Base-by-base conservation (phyloP, 2,797 vertebrate species). In the Pelodytes ibericus region DNA sequence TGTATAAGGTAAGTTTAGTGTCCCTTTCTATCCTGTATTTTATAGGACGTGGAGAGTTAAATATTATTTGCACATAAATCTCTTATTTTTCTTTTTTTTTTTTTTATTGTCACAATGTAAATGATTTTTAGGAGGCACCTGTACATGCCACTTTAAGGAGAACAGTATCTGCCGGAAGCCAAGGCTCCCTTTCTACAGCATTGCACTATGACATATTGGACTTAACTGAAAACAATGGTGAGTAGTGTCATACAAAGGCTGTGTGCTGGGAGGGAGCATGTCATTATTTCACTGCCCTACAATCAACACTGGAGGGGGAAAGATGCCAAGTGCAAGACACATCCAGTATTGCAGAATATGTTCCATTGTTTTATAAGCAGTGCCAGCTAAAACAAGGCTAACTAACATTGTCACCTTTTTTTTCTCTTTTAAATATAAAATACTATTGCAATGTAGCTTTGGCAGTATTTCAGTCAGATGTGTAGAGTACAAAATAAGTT, bases 221-320 rank as follows among this genome's bases (percentile, higher is more conserved):
- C 57, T 72, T 82, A 56, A 58, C 25, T 33, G 76, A 71, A 6
- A 29, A 24, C 11, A 71, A 51, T 22, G 86, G 88, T 89, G 83
- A 87, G 88, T 87, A 18, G n/a, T 30, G 6, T 20, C 18, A 5
- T 39, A 16, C 41, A 39, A 30, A 30, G 58, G 27, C n/a, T 56
- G n/a, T 22, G n/a, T 56, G 18, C 9, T 5, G 44, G 44, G 11
- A 49, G 18, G 44, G 44, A 49, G 44, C 9, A 11, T 49, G 4
- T n/a, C 9, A 11, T 11, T 49, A 16, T 49, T 4, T 49, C 4
- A 16, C 4, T 10, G 44, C 18, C 44, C 18, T 56, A 24, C n/a
- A 56, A 56, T 36, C 33, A 36, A 6, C 13, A 6, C 6, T 36
- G 13, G 13, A 6, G 33, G 13, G 33, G 13, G 33, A 13, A 5